A percentile compares a stretch with the other conserved stretches of the same genome.
These are phyloP conservation scores for Ancistrus triradiatus DNA, from an alignment of 2,113 vertebrate species.

Conservation along the genomic window DNA sequence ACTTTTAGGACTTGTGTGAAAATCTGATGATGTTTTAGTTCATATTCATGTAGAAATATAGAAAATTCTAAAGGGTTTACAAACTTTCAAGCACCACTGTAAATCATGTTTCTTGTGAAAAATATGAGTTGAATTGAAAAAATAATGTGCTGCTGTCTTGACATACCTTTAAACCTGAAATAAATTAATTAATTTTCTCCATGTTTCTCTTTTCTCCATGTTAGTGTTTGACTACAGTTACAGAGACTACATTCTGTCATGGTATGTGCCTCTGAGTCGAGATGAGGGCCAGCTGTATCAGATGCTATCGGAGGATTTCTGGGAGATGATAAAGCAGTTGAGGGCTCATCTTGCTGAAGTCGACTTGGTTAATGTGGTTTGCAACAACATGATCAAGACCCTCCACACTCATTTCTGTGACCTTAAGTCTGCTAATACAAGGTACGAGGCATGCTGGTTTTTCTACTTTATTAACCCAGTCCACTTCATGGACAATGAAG, in stretches of 20 bases:
- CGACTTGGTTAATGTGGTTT: constrained; percentile 89
- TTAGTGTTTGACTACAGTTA: constrained; percentile 95
- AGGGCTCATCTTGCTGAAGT: constrained; percentile 80
- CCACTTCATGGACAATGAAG: too few relatives aligned
- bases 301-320: constrained; percentile 93
- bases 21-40: too few relatives aligned
- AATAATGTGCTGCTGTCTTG: too few relatives aligned
- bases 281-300: constrained; percentile 90
- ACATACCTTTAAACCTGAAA: too few relatives aligned
- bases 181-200: too few relatives aligned
- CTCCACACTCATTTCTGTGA: constrained; percentile 91
- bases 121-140: too few relatives aligned
- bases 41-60: too few relatives aligned
- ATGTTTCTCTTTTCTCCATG: constrained; percentile 45
- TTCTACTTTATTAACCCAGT: too few relatives aligned
- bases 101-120: too few relatives aligned
- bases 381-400: constrained; percentile 84
- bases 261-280: constrained; percentile 86
- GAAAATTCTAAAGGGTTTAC: too few relatives aligned
- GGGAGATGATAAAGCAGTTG: constrained; percentile 86
- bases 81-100: too few relatives aligned
- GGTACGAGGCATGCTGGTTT: constrained; percentile 79
- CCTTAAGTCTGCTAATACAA: constrained; percentile 87
- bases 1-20: too few relatives aligned
- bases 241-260: constrained; percentile 92